Evolutionary conservation across 2,888 invertebrate genomes (phyloP), one percentile per base, ranked within the genome.

Genomic region (Glaucopsyche alexis): DNA sequence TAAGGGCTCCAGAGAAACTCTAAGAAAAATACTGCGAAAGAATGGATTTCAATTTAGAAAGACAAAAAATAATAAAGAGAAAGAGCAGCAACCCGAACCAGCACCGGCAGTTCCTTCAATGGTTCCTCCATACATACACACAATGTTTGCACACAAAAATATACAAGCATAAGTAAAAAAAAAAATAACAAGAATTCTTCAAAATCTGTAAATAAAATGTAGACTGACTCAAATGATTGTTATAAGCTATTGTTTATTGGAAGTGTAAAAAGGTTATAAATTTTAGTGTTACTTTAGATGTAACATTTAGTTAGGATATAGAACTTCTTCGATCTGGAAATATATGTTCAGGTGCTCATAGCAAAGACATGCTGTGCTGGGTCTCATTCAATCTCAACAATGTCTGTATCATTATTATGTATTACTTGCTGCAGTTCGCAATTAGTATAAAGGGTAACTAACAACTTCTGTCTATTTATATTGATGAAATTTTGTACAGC

Each of bases 41-140:
- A 90, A 92, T 81, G 92, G 92, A 6, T 91, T 92, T 74, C 92
- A 92, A 74, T 92, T 92, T 77, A 85, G 92, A 50, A 92, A 92
- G 82, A 88, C 91, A 11, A 92, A 91, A 80, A 90, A 90, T 75
- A 88, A 84, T 74, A 92, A 92, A 75, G 92, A 91, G 11, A 92
- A 92, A 71, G 91, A 91, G 71, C 82, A 85, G 1, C 77, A 78
- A 0, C 85, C 84, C 0, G 88, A 89, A 71, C 78, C 88, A 0
- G 83, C 87, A 2, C 76, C 90, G 0, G 74, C 89, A 1, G 87
- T 89, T 16, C 89, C 91, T 6, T 85, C 88, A 0, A 88, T 91
- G 88, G 89, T 92, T 3, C 81, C 89, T 13, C 89, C 91, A 7
- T 91, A 90, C 75, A 90, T 91, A 76, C 91, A 91, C 74, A 85